A percentile compares a stretch with the other conserved stretches of the same genome.
These are phyloP conservation scores for Leptarthrus brevirostris DNA, from an alignment of 2,888 invertebrate species.

Conservation along the genomic window DNA sequence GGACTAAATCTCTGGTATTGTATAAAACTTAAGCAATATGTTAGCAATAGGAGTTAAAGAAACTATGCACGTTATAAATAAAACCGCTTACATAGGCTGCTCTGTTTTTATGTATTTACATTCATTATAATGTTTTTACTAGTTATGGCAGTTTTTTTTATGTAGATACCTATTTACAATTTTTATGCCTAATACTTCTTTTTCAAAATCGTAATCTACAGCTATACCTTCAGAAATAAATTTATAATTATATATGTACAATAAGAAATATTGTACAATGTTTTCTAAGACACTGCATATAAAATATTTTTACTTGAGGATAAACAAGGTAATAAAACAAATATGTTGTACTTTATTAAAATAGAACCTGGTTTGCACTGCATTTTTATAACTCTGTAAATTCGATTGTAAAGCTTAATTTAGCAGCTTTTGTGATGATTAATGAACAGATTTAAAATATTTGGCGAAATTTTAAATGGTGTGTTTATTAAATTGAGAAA, in stretches of 20 bases:
- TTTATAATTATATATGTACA: too few species aligned
- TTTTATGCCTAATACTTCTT: not conserved
- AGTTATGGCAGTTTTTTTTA: conserved; percentile 42
- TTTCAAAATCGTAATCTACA: too few species aligned
- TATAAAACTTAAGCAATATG: conserved; percentile 1
- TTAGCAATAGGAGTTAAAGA: conserved; percentile 21
- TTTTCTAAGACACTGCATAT: not conserved
- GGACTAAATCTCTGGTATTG: not conserved
- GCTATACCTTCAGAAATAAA: too few species aligned
- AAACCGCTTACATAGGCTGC: not conserved
- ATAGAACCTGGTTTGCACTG: too few species aligned
- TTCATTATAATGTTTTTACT: conserved; percentile 4
- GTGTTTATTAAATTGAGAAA: too few species aligned
- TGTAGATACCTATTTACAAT: conserved; percentile 28
- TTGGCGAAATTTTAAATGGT: too few species aligned
- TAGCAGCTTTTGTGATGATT: too few species aligned
- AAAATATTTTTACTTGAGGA: not conserved
- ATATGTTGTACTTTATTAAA: too few species aligned
- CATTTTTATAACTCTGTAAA: too few species aligned
- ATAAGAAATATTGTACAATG: not conserved
- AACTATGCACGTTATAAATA: conserved; percentile 15
- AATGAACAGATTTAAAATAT: too few species aligned
- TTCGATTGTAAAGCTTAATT: too few species aligned
- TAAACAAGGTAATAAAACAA: too few species aligned
- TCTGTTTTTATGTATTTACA: conserved; percentile 1